Evolutionary conservation across 1,140 invertebrate species (phyloP).

Genomic region (Drosophila littoralis): DNA sequence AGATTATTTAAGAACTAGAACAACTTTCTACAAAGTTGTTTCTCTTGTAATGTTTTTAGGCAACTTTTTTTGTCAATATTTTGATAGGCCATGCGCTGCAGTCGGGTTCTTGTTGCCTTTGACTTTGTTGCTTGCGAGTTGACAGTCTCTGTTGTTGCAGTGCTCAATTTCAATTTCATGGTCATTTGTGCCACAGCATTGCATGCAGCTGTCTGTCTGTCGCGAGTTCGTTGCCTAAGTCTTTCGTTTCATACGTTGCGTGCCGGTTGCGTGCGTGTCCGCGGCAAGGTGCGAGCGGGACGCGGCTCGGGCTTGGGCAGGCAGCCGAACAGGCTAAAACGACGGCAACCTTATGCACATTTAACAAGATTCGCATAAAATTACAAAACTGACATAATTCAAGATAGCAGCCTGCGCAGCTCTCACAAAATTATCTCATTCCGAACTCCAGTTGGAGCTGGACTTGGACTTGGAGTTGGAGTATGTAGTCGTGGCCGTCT

Average conservation of each 20-base stretch:
- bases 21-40: too few species aligned
- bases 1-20: too few species aligned
- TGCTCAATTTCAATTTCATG: conserved; percentile 19
- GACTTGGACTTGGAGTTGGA: conserved; percentile 1
- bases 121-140: not conserved
- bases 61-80: conserved; percentile 7
- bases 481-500: conserved; percentile 26
- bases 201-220: conserved; percentile 46
- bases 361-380: conserved; percentile 81
- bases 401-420: conserved; percentile 62
- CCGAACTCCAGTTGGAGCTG: not conserved
- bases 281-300: not conserved
- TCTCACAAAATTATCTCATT: conserved; percentile 61
- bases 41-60: not conserved
- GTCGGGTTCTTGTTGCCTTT: not conserved
- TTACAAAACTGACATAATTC: conserved; percentile 82
- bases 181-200: conserved; percentile 9
- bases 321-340: not conserved
- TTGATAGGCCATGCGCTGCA: not conserved
- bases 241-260: conserved; percentile 70
- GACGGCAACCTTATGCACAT: conserved; percentile 59
- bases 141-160: conserved; percentile 12
- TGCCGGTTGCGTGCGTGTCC: conserved; percentile 42
- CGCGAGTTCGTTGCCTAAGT: conserved; percentile 71
- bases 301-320: not conserved